Percentiles rank a stretch among this genome's conserved stretches.
Conservation (phyloP, 92 coral and sea anemone species). For the Chrysogorgia sp. region DNA sequence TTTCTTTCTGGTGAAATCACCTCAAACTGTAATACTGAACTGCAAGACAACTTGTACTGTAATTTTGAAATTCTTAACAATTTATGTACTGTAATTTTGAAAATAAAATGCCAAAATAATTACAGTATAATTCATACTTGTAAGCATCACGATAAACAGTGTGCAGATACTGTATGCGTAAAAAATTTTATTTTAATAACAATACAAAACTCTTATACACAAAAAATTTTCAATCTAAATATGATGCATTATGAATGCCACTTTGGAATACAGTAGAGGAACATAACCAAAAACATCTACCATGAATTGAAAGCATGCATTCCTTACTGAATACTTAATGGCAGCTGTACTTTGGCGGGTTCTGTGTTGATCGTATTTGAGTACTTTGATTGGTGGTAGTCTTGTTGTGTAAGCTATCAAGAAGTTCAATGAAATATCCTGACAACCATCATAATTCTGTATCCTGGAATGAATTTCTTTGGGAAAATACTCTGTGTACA, state of each 20-base stretch:
- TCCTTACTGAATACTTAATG: neutral
- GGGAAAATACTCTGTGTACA: constrained; percentile 74
- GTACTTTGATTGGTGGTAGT: constrained; percentile 87
- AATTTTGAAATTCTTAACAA: too few relatives aligned
- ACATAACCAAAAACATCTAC: neutral
- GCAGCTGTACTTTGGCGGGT: neutral
- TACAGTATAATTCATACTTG: too few relatives aligned
- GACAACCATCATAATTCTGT: constrained; percentile 70
- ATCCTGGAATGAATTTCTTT: constrained; percentile 71
- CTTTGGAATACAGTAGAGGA: neutral
- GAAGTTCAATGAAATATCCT: constrained; percentile 89
- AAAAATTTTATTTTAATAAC: too few relatives aligned
- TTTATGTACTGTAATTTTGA: too few relatives aligned
- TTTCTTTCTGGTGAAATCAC: too few relatives aligned
- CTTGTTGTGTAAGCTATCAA: constrained; percentile 70
- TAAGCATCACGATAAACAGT: too few relatives aligned
- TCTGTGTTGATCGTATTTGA: neutral
- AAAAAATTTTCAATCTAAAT: neutral
- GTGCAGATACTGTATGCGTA: too few relatives aligned
- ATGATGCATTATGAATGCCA: neutral
- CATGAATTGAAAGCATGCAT: constrained; percentile 3
- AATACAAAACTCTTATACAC: too few relatives aligned
- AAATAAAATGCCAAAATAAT: too few relatives aligned
- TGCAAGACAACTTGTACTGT: too few relatives aligned
- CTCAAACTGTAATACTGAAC: too few relatives aligned